These are phyloP conservation scores for Spongilla lacustris DNA, from an alignment of 37 sponge, comb jelly and placozoan genomes.

Conservation along the genomic window DNA sequence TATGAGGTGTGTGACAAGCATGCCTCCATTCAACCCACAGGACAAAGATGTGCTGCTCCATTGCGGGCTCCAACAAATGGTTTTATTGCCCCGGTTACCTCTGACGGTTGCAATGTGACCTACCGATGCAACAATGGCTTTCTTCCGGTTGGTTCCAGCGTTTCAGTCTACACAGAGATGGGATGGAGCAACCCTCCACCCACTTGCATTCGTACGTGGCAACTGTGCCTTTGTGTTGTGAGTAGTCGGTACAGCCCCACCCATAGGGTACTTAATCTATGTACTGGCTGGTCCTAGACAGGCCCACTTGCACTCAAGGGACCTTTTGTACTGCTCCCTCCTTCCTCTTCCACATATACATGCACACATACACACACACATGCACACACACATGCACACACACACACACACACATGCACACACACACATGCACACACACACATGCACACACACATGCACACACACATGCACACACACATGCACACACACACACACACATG, in stretches of 20 bases:
- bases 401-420: neutral
- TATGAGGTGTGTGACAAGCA: neutral
- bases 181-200: conserved; percentile 40
- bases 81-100: neutral
- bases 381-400: conserved; percentile 29
- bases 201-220: conserved; percentile 36
- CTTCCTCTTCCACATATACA: neutral
- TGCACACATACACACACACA: conserved; percentile 18
- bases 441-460: conserved; percentile 15
- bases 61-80: conserved; percentile 32
- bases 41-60: neutral
- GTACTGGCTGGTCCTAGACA: neutral
- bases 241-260: neutral
- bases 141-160: conserved; percentile 28
- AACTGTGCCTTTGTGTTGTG: neutral
- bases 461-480: conserved; percentile 7
- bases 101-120: conserved; percentile 16
- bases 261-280: neutral
- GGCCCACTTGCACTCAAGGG: neutral
- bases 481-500: neutral
- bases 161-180: conserved; percentile 35
- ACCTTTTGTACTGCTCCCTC: neutral
- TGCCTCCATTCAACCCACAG: neutral
- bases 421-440: conserved; percentile 11
- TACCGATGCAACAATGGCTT: conserved; percentile 52